phyloP scores from a whole-genome alignment of 2,797 vertebrate genomes.

The Petrocephalus sullivani region DNA sequence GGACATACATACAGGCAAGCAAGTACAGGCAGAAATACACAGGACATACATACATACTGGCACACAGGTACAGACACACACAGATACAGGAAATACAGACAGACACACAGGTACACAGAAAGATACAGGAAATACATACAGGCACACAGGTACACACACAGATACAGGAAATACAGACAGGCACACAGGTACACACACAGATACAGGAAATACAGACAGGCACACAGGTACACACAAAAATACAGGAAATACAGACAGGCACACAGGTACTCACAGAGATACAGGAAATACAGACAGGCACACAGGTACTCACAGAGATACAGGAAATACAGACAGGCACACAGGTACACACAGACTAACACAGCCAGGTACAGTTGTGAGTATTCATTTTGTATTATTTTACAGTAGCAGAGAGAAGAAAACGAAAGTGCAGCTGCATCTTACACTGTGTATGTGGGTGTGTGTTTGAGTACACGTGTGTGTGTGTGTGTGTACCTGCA shows the following conservation, averaged over 20 bases:
- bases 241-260: not conserved
- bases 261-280: not conserved
- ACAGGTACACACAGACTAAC: not conserved
- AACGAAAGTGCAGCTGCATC: not conserved
- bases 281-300: not conserved
- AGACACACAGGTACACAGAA: not conserved
- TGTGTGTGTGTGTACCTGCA: conserved; percentile 64
- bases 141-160: not conserved
- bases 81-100: not conserved
- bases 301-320: not conserved
- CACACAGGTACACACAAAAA: not conserved
- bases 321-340: not conserved
- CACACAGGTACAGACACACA: too few relatives aligned
- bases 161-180: not conserved
- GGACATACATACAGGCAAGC: too few relatives aligned
- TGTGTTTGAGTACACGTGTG: not conserved
- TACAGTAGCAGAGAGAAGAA: not conserved
- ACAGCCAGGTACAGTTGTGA: not conserved
- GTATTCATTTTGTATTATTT: not conserved
- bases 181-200: not conserved
- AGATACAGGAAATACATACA: not conserved
- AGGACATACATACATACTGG: too few relatives aligned
- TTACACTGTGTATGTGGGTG: not conserved
- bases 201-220: not conserved
- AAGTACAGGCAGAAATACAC: too few relatives aligned